These are phyloP conservation scores for Rhea pennata DNA, from an alignment of 2,113 vertebrate species.

Conservation along the genomic window DNA sequence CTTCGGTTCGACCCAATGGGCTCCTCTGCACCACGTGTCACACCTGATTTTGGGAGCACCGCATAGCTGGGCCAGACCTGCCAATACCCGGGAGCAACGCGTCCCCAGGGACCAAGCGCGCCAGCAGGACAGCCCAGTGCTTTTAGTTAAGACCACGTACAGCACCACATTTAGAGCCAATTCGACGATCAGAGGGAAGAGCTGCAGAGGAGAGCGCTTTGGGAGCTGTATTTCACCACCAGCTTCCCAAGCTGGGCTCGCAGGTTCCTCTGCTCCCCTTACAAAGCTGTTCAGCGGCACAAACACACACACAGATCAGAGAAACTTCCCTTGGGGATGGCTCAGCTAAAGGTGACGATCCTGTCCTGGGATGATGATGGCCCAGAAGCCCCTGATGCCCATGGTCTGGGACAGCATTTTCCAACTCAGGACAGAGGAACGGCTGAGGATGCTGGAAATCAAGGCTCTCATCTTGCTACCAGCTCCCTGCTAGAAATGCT, in stretches of 20 bases:
- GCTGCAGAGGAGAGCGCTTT: not conserved
- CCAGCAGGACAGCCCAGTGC: not conserved
- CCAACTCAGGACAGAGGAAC: rapidly evolving
- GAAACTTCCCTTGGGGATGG: not conserved
- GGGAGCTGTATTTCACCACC: rapidly evolving
- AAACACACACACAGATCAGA: not conserved
- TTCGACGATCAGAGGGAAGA: not conserved
- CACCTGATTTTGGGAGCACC: not conserved
- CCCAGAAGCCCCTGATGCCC: too few relatives aligned
- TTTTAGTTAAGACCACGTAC: rapidly evolving
- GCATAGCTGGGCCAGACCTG: not conserved
- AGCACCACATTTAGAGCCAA: rapidly evolving
- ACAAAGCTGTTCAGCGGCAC: not conserved
- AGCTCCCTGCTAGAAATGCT: not conserved
- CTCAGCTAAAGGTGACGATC: too few relatives aligned
- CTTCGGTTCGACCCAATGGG: not conserved
- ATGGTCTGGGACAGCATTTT: not conserved
- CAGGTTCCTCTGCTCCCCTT: not conserved
- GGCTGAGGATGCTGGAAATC: not conserved
- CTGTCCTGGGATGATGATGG: too few relatives aligned
- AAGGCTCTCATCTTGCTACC: not conserved
- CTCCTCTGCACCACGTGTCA: not conserved
- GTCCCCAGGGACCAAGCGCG: not conserved
- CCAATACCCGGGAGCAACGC: too few relatives aligned
- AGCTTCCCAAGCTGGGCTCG: not conserved